Conservation (phyloP, 2,797 vertebrate species). For the Amblyopsis hoosieri region DNA sequence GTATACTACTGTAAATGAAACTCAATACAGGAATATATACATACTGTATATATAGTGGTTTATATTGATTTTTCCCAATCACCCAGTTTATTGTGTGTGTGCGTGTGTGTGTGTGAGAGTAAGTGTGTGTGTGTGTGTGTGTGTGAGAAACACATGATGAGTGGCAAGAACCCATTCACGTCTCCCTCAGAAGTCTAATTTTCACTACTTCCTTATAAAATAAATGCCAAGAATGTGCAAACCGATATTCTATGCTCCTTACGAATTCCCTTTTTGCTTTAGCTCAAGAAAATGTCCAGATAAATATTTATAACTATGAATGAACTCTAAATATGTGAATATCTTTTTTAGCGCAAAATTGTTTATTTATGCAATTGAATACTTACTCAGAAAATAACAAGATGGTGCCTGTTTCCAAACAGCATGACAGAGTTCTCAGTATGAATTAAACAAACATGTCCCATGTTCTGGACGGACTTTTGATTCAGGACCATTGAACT, state of each 20-base stretch:
- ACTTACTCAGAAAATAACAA: conserved; percentile 80
- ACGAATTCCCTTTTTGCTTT: conserved; percentile 54
- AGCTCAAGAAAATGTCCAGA: conserved; percentile 78
- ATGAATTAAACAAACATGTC: conserved; percentile 76
- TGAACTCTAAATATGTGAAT: conserved; percentile 78
- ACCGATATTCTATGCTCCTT: conserved; percentile 77
- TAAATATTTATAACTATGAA: conserved; percentile 83
- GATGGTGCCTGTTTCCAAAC: conserved; percentile 71
- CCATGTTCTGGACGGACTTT: conserved; percentile 70
- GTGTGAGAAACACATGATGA: conserved; percentile 71
- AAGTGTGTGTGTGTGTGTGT: too few relatives aligned
- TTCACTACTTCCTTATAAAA: conserved; percentile 79
- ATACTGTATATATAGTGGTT: conserved; percentile 14
- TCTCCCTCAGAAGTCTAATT: conserved; percentile 75
- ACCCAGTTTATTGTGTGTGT: too few relatives aligned
- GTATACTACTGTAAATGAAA: background rate
- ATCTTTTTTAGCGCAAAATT: conserved; percentile 77
- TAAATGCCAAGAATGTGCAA: conserved; percentile 80
- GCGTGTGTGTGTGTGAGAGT: too few relatives aligned
- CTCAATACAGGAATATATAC: background rate
- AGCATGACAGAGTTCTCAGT: conserved; percentile 66
- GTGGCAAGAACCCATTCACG: conserved; percentile 61
- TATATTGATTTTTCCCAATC: conserved; percentile 45
- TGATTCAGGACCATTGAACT: conserved; percentile 74
- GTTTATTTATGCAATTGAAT: conserved; percentile 84